Evolutionary conservation across 2,888 invertebrate genomes (phyloP).

Genomic region (Luffia ferchaultella): DNA sequence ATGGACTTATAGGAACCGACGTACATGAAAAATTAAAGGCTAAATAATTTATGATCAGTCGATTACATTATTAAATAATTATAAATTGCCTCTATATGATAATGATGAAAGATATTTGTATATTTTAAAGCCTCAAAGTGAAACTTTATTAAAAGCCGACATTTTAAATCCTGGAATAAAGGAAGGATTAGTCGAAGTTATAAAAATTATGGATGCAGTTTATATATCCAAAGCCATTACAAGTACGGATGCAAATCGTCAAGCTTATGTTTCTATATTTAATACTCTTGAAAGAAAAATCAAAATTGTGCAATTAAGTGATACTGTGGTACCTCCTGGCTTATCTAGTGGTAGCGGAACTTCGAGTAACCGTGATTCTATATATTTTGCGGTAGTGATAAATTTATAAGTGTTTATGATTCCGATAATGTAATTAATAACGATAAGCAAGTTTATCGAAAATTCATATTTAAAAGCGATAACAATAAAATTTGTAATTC

Average conservation of each 20-base stretch:
- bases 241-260: neutral
- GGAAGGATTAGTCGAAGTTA: neutral
- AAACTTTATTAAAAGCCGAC: neutral
- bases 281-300: neutral
- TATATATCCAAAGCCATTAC: neutral
- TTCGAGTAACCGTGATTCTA: neutral
- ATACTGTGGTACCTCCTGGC: neutral
- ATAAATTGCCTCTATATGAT: too few relatives aligned
- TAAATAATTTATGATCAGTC: conserved; percentile 20
- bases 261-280: neutral
- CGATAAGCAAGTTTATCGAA: neutral
- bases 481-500: too few relatives aligned
- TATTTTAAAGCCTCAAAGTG: neutral
- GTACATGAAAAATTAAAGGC: conserved; percentile 22
- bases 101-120: neutral
- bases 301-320: neutral
- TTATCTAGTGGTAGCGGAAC: neutral
- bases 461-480: neutral
- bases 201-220: neutral
- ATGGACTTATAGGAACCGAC: conserved; percentile 22
- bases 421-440: neutral
- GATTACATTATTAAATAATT: too few relatives aligned
- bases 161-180: neutral
- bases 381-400: neutral
- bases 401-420: neutral